These are phyloP conservation scores for Anorthoa munda DNA, from an alignment of 2,888 invertebrate genomes.

Conservation along the genomic window DNA sequence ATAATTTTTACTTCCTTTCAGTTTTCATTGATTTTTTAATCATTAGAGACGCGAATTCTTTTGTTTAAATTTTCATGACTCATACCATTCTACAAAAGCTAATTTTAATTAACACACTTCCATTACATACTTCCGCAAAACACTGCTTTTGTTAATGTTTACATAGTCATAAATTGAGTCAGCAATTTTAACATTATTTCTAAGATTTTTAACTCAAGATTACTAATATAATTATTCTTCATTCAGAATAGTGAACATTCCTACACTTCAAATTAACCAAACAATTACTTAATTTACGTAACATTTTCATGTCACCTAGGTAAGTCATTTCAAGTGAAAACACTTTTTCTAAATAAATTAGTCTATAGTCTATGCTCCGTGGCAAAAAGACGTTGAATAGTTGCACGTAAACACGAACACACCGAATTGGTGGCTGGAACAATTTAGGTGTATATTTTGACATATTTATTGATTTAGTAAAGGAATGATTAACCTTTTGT, in stretches of 20 bases:
- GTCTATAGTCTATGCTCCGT: slow-evolving; percentile 27
- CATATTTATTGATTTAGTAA: slow-evolving; percentile 47
- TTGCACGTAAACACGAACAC: slow-evolving; percentile 62
- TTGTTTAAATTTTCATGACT: not conserved
- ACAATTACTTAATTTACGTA: slow-evolving; percentile 27
- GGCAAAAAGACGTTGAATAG: slow-evolving; percentile 52
- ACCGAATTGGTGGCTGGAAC: slow-evolving; percentile 39
- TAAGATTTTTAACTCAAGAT: slow-evolving; percentile 3
- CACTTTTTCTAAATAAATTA: slow-evolving; percentile 59
- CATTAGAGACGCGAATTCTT: not conserved
- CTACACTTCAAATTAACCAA: slow-evolving; percentile 21
- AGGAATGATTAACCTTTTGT: slow-evolving; percentile 20
- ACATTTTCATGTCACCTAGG: slow-evolving; percentile 38
- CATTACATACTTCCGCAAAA: slow-evolving; percentile 2
- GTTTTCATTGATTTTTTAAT: not conserved
- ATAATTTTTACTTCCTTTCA: not conserved
- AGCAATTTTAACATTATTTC: not conserved
- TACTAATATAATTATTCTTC: not conserved
- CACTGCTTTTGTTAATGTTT: not conserved
- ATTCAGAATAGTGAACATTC: slow-evolving; percentile 18
- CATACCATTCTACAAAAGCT: not conserved
- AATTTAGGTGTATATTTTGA: slow-evolving; percentile 37
- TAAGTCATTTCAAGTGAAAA: slow-evolving; percentile 50
- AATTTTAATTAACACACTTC: not conserved
- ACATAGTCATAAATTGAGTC: not conserved